Conservation (phyloP, 2,888 invertebrate genomes). For the Euclidia mi region DNA sequence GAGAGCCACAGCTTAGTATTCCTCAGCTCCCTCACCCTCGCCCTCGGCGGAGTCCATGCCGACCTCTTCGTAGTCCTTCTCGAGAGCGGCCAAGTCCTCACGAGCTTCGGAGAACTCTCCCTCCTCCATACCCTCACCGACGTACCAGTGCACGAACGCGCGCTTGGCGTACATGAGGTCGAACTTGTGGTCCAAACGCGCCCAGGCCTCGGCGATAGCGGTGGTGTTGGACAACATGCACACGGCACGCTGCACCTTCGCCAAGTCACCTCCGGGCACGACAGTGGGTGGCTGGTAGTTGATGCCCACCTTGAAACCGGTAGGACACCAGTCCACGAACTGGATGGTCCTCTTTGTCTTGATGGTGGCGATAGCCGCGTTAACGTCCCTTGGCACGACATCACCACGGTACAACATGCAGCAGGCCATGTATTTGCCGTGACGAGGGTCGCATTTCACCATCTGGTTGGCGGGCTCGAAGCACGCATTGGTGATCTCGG, state of each 20-base stretch:
- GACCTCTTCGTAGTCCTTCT: conserved; percentile 97
- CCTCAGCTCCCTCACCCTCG: conserved; percentile 95
- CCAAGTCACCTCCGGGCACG: conserved; percentile 98
- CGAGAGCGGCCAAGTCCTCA: conserved; percentile 91
- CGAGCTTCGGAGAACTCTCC: conserved; percentile 96
- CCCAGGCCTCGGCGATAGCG: conserved; percentile 99
- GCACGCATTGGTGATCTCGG: conserved; percentile 98
- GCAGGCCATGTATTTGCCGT: conserved; percentile 98
- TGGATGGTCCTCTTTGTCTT: conserved; percentile 98
- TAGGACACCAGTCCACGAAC: conserved; percentile 97
- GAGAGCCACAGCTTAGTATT: conserved; percentile 90
- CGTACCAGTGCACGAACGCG: conserved; percentile 99
- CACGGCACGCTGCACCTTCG: conserved; percentile 98
- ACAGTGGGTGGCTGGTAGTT: conserved; percentile 98
- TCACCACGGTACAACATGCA: conserved; percentile 98
- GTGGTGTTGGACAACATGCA: conserved; percentile 99
- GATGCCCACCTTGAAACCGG: conserved; percentile 95
- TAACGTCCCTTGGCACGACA: conserved; percentile 98
- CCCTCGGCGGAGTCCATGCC: conserved; percentile 96
- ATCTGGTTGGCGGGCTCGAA: conserved; percentile 99
- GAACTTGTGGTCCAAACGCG: conserved; percentile 98
- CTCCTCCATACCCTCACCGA: conserved; percentile 96
- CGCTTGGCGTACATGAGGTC: conserved; percentile 99
- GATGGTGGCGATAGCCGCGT: conserved; percentile 98
- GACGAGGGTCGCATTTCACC: conserved; percentile 98